These are phyloP conservation scores for Gobiocypris rarus DNA, from an alignment of 2,113 vertebrate species.

Conservation along the genomic window DNA sequence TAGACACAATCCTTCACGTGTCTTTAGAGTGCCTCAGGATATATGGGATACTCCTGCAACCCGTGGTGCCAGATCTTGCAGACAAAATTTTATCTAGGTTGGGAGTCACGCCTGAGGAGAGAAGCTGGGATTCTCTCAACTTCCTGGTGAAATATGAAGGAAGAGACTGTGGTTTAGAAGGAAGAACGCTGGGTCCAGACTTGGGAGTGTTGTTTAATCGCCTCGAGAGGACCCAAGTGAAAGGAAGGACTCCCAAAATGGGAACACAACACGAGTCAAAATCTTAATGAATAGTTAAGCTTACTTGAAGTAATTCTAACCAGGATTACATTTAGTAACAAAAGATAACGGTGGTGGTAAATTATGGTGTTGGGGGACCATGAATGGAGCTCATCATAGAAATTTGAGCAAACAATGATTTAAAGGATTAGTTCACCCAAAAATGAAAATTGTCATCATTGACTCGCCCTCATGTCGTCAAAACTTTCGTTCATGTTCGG, in stretches of 20 bases:
- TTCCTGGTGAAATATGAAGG: slow-evolving; percentile 81
- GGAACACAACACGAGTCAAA: not conserved
- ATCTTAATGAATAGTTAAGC: not conserved
- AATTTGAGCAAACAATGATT: not conserved
- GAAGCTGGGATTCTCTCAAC: slow-evolving; percentile 68
- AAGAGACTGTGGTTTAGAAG: slow-evolving; percentile 81
- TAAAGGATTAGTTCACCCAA: not conserved
- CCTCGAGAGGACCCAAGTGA: slow-evolving; percentile 70
- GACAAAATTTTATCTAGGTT: slow-evolving; percentile 85
- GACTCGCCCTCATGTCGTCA: no score
- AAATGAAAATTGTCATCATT: no score
- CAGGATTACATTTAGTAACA: not conserved
- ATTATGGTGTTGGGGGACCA: not conserved
- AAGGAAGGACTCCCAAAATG: not conserved
- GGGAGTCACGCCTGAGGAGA: slow-evolving; percentile 77
- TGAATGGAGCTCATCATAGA: not conserved
- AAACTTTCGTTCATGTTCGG: no score
- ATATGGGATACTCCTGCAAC: slow-evolving; percentile 89
- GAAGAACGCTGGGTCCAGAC: slow-evolving; percentile 83
- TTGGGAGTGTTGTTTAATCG: slow-evolving; percentile 85
- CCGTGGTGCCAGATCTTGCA: slow-evolving; percentile 80
- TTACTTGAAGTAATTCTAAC: not conserved
- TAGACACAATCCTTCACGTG: slow-evolving; percentile 86
- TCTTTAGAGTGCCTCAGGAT: slow-evolving; percentile 88
- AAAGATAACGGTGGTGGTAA: not conserved